phyloP scores from a whole-genome alignment of 1,140 invertebrate genomes.

The Asbolus verrucosus region DNA sequence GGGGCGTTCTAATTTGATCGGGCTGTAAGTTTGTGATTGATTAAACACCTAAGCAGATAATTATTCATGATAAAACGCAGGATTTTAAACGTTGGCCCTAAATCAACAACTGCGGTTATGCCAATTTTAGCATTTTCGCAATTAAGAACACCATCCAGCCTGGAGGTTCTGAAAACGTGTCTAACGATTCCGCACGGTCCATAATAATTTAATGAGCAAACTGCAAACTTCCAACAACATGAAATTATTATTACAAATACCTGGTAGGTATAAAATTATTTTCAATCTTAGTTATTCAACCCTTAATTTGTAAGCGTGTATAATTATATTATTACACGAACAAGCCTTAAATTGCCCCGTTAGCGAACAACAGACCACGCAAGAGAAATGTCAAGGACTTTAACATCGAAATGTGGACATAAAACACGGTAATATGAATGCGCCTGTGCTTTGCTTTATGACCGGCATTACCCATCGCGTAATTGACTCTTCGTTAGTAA shows the following conservation, averaged over 20 bases:
- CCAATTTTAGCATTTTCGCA: background rate
- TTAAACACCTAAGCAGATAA: no score
- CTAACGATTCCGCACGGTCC: slow-evolving; percentile 11
- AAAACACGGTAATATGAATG: slow-evolving; percentile 26
- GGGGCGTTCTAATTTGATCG: no score
- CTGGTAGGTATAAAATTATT: slow-evolving; percentile 34
- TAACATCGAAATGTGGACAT: slow-evolving; percentile 11
- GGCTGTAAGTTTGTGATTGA: no score
- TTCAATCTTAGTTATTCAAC: slow-evolving; percentile 27
- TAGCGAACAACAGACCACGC: slow-evolving; percentile 20
- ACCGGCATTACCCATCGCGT: slow-evolving; percentile 3
- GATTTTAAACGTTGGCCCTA: no score
- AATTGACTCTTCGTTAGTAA: slow-evolving; percentile 14
- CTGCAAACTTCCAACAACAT: slow-evolving; percentile 23
- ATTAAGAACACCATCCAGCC: slow-evolving; percentile 3
- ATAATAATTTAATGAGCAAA: slow-evolving; percentile 28
- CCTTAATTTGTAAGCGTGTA: slow-evolving; percentile 23
- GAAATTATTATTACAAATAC: slow-evolving; percentile 35
- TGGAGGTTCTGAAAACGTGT: background rate
- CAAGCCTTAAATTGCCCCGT: slow-evolving; percentile 31
- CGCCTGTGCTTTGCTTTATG: slow-evolving; percentile 5
- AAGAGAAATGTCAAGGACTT: slow-evolving; percentile 13
- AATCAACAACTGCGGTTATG: no score
- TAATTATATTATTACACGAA: slow-evolving; percentile 38
- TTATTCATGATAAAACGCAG: no score